phyloP scores from a whole-genome alignment of 2,113 vertebrate species.

The Cyanistes caeruleus region DNA sequence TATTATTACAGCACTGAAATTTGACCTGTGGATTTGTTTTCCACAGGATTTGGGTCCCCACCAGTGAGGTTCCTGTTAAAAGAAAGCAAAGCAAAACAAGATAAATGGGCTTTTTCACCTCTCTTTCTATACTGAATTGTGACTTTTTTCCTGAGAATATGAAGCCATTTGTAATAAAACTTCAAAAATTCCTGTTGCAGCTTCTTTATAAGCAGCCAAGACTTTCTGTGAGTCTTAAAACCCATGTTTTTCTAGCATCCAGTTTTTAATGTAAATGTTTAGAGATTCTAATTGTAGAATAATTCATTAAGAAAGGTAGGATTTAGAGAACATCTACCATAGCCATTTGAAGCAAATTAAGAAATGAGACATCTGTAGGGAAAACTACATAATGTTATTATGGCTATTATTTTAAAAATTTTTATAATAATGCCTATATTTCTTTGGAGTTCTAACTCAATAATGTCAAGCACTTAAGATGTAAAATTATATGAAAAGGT shows the following conservation, averaged over 20 bases:
- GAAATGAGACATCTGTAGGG: neutral
- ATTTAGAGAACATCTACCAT: neutral
- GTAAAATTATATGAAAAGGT: neutral
- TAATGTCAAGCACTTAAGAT: neutral
- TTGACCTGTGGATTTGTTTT: neutral
- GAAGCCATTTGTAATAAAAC: neutral
- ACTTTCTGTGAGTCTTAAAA: neutral
- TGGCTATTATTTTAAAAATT: neutral
- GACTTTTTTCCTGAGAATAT: neutral
- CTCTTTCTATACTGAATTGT: neutral
- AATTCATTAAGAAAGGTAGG: neutral
- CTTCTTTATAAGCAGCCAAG: neutral
- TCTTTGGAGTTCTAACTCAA: neutral
- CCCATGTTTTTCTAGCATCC: neutral
- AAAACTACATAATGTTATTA: neutral
- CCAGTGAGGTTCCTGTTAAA: neutral
- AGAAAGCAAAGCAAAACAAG: neutral
- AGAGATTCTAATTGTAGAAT: neutral
- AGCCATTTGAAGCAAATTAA: neutral
- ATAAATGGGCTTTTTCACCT: accelerated
- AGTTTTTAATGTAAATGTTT: neutral
- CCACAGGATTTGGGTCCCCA: accelerated
- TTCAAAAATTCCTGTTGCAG: neutral
- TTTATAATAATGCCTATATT: neutral
- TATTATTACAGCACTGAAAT: neutral